phyloP scores from a whole-genome alignment of 2,888 invertebrate genomes.

The Hedychridium roseum region DNA sequence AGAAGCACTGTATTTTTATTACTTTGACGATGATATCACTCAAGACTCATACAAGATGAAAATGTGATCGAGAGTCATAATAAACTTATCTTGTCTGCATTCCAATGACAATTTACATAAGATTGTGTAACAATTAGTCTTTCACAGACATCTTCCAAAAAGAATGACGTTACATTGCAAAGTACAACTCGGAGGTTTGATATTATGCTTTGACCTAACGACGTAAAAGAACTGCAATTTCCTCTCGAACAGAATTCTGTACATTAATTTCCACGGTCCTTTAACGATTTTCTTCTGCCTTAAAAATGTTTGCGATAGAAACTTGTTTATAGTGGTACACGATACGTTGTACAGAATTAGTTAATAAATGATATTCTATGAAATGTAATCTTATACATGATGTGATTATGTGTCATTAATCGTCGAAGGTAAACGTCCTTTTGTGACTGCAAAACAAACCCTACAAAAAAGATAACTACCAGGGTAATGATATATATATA shows the following conservation, averaged over 20 bases:
- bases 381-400: too few relatives aligned
- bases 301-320: slow-evolving; percentile 27
- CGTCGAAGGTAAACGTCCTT: too few relatives aligned
- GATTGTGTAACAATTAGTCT: slow-evolving; percentile 18
- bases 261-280: slow-evolving; percentile 24
- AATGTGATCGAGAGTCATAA: slow-evolving; percentile 19
- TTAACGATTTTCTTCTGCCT: slow-evolving; percentile 29
- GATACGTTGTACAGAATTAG: slow-evolving; percentile 44
- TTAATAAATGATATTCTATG: slow-evolving; percentile 40
- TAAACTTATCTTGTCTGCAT: slow-evolving; percentile 40
- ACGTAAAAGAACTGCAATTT: too few relatives aligned
- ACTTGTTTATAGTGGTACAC: slow-evolving; percentile 44
- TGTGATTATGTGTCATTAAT: too few relatives aligned
- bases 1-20: slow-evolving; percentile 43
- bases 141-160: slow-evolving; percentile 36
- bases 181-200: slow-evolving; percentile 16
- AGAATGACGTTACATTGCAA: slow-evolving; percentile 22
- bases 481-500: too few relatives aligned
- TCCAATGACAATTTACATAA: slow-evolving; percentile 34
- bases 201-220: slow-evolving; percentile 26
- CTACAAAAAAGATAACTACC: too few relatives aligned
- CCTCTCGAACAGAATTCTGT: slow-evolving; percentile 20
- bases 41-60: slow-evolving; percentile 15
- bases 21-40: slow-evolving; percentile 30
- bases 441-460: too few relatives aligned